These are phyloP conservation scores for Papilio elwesi DNA, from an alignment of 2,888 invertebrate genomes.

Conservation along the genomic window DNA sequence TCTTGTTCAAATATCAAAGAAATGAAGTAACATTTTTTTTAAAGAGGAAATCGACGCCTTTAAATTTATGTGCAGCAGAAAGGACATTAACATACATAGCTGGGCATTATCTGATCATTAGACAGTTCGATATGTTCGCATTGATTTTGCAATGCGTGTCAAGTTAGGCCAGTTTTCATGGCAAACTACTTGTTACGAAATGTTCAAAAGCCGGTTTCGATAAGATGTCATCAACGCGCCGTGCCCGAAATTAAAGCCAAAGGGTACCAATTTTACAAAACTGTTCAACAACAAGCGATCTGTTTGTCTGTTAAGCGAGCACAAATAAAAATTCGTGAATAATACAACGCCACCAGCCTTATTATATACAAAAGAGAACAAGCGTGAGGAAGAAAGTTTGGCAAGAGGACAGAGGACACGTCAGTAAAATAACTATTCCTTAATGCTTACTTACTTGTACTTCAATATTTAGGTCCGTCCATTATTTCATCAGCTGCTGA, in stretches of 20 bases:
- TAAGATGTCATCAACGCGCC: conserved; percentile 14
- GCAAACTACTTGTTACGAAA: conserved; percentile 23
- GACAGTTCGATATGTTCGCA: conserved; percentile 17
- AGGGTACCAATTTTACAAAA: too few species aligned
- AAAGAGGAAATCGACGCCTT: neutral
- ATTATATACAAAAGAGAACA: too few species aligned
- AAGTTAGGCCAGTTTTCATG: conserved; percentile 11
- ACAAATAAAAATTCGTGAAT: too few species aligned
- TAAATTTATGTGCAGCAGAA: neutral
- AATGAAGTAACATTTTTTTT: neutral
- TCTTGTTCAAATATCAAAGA: neutral
- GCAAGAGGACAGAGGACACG: too few species aligned
- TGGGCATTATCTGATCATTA: conserved; percentile 3
- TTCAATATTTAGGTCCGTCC: too few species aligned
- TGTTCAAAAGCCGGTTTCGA: conserved; percentile 18
- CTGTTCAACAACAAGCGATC: too few species aligned
- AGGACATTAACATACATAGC: neutral
- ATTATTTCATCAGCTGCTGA: too few species aligned
- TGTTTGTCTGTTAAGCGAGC: too few species aligned
- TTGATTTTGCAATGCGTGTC: conserved; percentile 24
- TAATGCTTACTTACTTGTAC: too few species aligned
- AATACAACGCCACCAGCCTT: too few species aligned
- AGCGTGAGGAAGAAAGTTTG: too few species aligned
- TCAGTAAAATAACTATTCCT: too few species aligned
- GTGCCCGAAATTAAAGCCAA: neutral